These are phyloP conservation scores for Porites lobata DNA, from an alignment of 92 coral and sea anemone species.

Conservation along the genomic window DNA sequence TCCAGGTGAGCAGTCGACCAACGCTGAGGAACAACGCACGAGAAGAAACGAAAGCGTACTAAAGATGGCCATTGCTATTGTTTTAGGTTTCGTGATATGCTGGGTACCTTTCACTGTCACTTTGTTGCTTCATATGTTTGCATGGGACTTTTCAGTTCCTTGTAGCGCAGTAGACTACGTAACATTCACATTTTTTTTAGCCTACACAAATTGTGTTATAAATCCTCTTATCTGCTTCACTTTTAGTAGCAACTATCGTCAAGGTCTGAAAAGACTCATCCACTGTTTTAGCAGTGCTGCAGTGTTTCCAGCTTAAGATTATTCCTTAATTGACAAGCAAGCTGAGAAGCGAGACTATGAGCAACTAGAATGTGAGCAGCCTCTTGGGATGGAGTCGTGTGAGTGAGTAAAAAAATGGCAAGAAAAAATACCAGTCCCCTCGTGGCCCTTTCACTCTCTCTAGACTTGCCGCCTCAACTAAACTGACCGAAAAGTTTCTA, in stretches of 20 bases:
- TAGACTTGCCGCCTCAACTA: too few species aligned
- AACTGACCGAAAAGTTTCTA: too few species aligned
- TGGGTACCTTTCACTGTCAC: background rate
- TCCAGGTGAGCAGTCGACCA: conserved; percentile 3
- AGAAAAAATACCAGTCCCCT: too few species aligned
- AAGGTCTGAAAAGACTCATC: background rate
- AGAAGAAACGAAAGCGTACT: background rate
- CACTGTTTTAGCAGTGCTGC: background rate
- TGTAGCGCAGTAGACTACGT: background rate
- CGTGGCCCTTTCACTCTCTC: too few species aligned
- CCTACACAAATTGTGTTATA: background rate
- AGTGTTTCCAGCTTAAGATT: too few species aligned
- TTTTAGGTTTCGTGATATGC: conserved; percentile 7
- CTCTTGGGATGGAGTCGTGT: too few species aligned
- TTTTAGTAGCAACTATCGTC: conserved; percentile 16
- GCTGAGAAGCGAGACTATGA: too few species aligned
- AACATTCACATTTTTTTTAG: background rate
- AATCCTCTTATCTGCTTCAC: conserved; percentile 26
- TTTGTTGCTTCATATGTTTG: background rate
- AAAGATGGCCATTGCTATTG: conserved; percentile 28
- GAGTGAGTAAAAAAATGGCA: too few species aligned
- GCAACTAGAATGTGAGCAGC: too few species aligned
- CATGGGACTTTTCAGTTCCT: background rate
- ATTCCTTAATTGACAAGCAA: too few species aligned
- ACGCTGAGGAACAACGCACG: background rate